Evolutionary conservation across 2,888 invertebrate genomes (phyloP), one percentile per base, ranked within the genome.

Genomic region (Sericinus montela): DNA sequence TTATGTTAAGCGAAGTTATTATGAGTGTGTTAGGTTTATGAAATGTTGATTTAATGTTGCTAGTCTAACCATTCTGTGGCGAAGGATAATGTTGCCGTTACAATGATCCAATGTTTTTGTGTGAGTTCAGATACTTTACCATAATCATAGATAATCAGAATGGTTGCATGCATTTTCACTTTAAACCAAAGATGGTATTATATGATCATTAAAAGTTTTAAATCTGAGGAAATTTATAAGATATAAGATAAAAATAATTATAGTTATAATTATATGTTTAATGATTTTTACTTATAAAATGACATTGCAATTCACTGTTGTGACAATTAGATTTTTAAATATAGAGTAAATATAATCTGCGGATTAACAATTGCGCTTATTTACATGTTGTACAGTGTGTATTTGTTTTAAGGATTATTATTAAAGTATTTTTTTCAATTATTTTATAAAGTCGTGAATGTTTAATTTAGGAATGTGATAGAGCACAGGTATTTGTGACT

Each of bases 121-220:
- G n/a, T n/a, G n/a, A n/a, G n/a, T n/a, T n/a, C n/a, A n/a, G n/a
- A 19, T 19, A 19, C 19, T 19, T 19, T 19, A 19, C 5, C 19
- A 19, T 19, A 19, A 19, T 5, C 19, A 19, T 19, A 2, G 19
- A 19, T 19, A 19, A 11, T 32, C 32, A 3, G 32, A 32, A 32
- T 32, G 32, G 32, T 67, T 60, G 56, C 52, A 58, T 56, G 65
- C 67, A 67, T 72, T 69, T 59, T 60, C 45, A 72, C 58, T 63
- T 66, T 60, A 79, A 79, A 82, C 85, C 85, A 86, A 86, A 86
- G 85, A 85, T 80, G 80, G 80, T 83, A 81, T 83, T 81, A 74
- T 72, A 72, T 65, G 63, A 60, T 70, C 59, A 62, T 72, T 67
- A 56, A 63, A 41, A 29, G 34, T 46, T 41, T 48, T 41, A 29